These are phyloP conservation scores for Lerema accius DNA, from an alignment of 1,140 invertebrate species.

Conservation along the genomic window DNA sequence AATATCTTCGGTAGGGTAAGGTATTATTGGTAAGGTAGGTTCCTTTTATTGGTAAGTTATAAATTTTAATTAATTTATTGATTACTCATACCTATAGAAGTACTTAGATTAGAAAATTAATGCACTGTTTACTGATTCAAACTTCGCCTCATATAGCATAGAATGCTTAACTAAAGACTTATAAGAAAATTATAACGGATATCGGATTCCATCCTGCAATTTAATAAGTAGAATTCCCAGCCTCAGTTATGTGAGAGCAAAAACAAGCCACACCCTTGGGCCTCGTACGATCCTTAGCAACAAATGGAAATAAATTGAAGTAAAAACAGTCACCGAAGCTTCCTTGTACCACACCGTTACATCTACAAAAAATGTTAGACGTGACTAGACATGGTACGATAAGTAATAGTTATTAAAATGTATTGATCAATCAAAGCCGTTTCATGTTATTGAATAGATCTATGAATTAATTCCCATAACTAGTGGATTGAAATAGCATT, in stretches of 20 bases:
- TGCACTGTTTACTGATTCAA: too few species aligned
- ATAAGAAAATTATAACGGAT: slow-evolving; percentile 25
- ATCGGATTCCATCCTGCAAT: slow-evolving; percentile 25
- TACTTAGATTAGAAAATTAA: background rate
- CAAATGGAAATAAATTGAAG: slow-evolving; percentile 30
- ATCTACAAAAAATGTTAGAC: slow-evolving; percentile 23
- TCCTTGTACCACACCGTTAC: slow-evolving; percentile 38
- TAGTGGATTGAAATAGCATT: too few species aligned
- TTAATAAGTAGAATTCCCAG: slow-evolving; percentile 38
- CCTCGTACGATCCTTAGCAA: slow-evolving; percentile 22
- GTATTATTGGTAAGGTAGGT: too few species aligned
- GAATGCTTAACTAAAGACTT: too few species aligned
- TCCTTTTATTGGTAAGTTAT: too few species aligned
- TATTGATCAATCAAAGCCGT: background rate
- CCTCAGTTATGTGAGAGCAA: slow-evolving; percentile 34
- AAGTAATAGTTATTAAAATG: slow-evolving; percentile 5
- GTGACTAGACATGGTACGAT: background rate
- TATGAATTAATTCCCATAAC: too few species aligned
- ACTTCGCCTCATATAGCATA: too few species aligned
- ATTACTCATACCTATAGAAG: too few species aligned
- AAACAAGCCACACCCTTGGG: slow-evolving; percentile 49
- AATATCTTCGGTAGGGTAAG: too few species aligned
- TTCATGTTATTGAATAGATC: background rate
- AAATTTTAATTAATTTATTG: too few species aligned
- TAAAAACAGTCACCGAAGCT: slow-evolving; percentile 41